These are phyloP conservation scores for Macrobrachium rosenbergii DNA, from an alignment of 1,140 invertebrate species.

Conservation along the genomic window DNA sequence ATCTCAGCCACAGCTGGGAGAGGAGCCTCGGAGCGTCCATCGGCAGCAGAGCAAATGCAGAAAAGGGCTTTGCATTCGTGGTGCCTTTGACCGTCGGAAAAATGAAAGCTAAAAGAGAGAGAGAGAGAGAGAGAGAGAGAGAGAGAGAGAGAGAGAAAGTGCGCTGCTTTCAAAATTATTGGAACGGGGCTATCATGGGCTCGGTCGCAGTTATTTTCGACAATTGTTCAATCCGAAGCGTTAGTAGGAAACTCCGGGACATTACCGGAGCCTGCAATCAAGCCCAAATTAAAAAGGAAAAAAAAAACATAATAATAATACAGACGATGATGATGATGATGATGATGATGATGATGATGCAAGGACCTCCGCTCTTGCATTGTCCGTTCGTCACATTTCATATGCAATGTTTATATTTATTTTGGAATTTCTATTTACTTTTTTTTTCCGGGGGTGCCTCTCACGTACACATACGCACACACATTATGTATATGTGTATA, in stretches of 20 bases:
- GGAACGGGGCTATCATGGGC: conserved; percentile 46
- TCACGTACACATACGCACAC: too few relatives aligned
- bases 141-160: conserved; percentile 21
- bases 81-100: conserved; percentile 32
- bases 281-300: neutral
- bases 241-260: conserved; percentile 11
- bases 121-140: neutral
- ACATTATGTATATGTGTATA: too few relatives aligned
- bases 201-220: conserved; percentile 36
- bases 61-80: conserved; percentile 57
- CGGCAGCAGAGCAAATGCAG: conserved; percentile 52
- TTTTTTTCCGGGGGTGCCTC: too few relatives aligned
- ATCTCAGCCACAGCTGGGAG: neutral
- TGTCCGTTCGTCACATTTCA: too few relatives aligned
- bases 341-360: too few relatives aligned
- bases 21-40: conserved; percentile 6
- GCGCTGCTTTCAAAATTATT: conserved; percentile 53
- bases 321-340: neutral
- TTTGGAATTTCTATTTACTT: too few relatives aligned
- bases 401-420: too few relatives aligned
- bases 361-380: too few relatives aligned
- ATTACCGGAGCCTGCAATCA: neutral
- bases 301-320: neutral
- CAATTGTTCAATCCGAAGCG: conserved; percentile 39
- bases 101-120: conserved; percentile 15